Conservation (phyloP, 2,888 invertebrate species). For the Ametastegia equiseti region DNA sequence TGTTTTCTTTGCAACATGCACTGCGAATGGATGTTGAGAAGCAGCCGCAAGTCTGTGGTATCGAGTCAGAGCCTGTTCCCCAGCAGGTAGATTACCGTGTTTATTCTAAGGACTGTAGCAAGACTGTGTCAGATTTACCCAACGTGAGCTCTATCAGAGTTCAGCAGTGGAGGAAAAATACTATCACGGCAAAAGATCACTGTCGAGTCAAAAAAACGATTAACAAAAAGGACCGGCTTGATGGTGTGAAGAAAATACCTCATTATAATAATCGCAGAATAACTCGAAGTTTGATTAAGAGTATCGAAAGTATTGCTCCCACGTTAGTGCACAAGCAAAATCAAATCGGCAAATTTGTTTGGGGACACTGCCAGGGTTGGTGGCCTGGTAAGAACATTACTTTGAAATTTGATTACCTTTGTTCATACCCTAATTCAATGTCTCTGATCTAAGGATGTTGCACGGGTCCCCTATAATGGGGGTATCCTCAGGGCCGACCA, state of each 20-base stretch:
- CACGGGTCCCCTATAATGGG: too few relatives aligned
- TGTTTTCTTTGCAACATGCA: background rate
- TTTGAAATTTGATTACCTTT: background rate
- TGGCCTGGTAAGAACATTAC: conserved; percentile 67
- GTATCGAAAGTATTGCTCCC: background rate
- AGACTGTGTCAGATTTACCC: background rate
- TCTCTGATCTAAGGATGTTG: too few relatives aligned
- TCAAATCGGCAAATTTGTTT: conserved; percentile 66
- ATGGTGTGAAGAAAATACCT: background rate
- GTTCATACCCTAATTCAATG: too few relatives aligned
- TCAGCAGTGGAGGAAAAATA: background rate
- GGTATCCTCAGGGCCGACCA: too few relatives aligned
- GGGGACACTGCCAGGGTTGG: conserved; percentile 69
- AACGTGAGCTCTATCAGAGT: background rate
- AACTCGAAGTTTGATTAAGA: conserved; percentile 29
- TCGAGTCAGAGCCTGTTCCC: too few relatives aligned
- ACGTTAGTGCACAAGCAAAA: background rate
- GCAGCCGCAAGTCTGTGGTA: too few relatives aligned
- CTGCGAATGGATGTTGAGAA: background rate
- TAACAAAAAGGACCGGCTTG: background rate
- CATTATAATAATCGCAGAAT: conserved; percentile 7
- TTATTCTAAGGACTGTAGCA: background rate
- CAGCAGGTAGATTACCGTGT: too few relatives aligned
- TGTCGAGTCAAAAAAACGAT: background rate
- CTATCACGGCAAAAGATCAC: background rate